Evolutionary conservation across 2,113 vertebrate species (phyloP).

Genomic region (Chamaea fasciata): DNA sequence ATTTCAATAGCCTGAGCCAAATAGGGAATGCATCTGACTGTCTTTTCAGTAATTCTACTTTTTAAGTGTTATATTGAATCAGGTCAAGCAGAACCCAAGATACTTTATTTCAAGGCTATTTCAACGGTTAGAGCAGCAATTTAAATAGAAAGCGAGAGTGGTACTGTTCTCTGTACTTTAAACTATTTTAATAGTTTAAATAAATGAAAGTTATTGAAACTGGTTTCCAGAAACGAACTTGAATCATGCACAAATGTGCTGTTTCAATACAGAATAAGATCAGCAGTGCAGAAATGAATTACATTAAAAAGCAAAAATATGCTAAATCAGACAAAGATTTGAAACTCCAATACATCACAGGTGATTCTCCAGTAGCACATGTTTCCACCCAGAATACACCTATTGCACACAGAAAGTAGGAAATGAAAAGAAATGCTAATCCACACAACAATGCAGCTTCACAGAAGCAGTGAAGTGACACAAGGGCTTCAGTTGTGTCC

Average conservation of each 20-base stretch:
- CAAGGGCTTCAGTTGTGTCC: background rate
- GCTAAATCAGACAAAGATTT: constrained; percentile 47
- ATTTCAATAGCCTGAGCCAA: constrained; percentile 58
- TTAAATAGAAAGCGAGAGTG: constrained; percentile 26
- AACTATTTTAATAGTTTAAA: constrained; percentile 58
- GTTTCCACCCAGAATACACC: background rate
- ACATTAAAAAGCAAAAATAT: constrained; percentile 55
- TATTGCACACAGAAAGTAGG: background rate
- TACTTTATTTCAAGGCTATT: constrained; percentile 61
- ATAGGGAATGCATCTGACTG: constrained; percentile 32
- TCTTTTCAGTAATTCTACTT: constrained; percentile 60
- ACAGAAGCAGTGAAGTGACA: background rate
- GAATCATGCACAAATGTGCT: constrained; percentile 39
- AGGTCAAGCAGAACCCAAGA: constrained; percentile 54
- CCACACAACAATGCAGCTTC: background rate
- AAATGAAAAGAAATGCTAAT: constrained; percentile 40
- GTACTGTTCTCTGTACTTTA: constrained; percentile 28
- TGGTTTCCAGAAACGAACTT: constrained; percentile 21
- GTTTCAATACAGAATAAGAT: constrained; percentile 44
- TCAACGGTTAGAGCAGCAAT: constrained; percentile 40
- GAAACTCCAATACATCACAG: background rate
- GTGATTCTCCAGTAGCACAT: constrained; percentile 5
- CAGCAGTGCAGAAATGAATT: constrained; percentile 42
- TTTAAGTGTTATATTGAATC: constrained; percentile 47
- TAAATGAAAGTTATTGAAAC: constrained; percentile 63